These are phyloP conservation scores for Pteruthius melanotis DNA, from an alignment of 2,113 vertebrate genomes.

Conservation along the genomic window DNA sequence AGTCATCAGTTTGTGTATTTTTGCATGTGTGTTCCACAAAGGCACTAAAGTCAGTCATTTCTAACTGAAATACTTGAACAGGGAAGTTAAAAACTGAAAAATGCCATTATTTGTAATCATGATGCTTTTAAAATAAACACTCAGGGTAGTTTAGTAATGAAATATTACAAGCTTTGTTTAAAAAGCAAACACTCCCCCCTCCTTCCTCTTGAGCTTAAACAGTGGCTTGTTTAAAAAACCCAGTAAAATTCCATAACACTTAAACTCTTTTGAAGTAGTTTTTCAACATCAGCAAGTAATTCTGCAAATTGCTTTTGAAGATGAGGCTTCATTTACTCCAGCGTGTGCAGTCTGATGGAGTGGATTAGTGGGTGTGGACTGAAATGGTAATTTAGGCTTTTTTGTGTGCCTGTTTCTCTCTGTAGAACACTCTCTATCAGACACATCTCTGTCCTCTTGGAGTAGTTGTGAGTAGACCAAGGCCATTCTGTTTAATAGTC, in stretches of 20 bases:
- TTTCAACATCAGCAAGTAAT: conserved; percentile 63
- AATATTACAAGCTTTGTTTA: conserved; percentile 51
- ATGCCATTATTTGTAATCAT: conserved; percentile 18
- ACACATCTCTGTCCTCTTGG: neutral
- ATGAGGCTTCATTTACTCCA: conserved; percentile 46
- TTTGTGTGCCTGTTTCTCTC: neutral
- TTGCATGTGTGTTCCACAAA: neutral
- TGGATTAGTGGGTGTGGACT: conserved; percentile 44
- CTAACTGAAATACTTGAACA: neutral
- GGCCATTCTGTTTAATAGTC: neutral
- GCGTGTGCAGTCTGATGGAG: conserved; percentile 50
- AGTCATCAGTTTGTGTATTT: neutral
- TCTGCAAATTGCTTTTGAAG: conserved; percentile 65
- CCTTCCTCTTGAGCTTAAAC: conserved; percentile 43
- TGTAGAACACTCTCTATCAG: neutral
- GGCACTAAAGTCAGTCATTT: neutral
- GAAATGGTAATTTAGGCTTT: neutral
- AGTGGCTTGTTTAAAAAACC: conserved; percentile 56
- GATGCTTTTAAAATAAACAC: conserved; percentile 39
- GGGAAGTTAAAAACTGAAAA: conserved; percentile 19
- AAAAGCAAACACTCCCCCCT: conserved; percentile 45
- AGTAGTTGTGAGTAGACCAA: neutral
- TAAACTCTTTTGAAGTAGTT: conserved; percentile 64
- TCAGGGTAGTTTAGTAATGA: conserved; percentile 28
- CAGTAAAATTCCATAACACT: conserved; percentile 54